Evolutionary conservation across 2,888 invertebrate species (phyloP), one percentile per base, ranked within the genome.

Genomic region (Eristalinus sepulchralis): DNA sequence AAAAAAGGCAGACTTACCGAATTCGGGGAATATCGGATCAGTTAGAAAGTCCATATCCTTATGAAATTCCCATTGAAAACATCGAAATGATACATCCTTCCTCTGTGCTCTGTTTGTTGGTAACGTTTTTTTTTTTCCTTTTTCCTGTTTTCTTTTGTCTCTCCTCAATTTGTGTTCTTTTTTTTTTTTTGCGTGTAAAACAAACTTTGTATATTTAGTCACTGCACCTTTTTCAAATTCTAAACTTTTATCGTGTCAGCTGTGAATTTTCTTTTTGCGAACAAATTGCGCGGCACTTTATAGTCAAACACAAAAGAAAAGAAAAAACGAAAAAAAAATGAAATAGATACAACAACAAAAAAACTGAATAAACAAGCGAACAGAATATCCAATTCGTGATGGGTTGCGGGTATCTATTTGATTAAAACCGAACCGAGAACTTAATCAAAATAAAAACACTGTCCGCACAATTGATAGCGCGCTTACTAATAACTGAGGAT

Each of bases 1-100:
- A n/a, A n/a, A n/a, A n/a, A n/a, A n/a, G n/a, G n/a, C n/a, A 20
- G 83, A 91, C 92, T 92, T 89, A 92, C 92, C 90, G 88, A 92
- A 91, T 88, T 92, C 92, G 84, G 92, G 89, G 89, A 92, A 91
- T 79, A 90, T 89, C 55, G 90, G 89, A 90, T 92, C 92, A 89
- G 89, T 89, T 89, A 90, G 89, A 89, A 92, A 92, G 89, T 92
- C 92, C 92, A 92, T 92, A 89, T 90, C 91, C 90, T 90, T 89
- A 86, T 85, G 89, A 88, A 77, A 79, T 87, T 88, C 88, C 76
- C 55, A 71, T 79, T 82, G 60, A 73, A 68, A 70, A 64, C 53
- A 71, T 73, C 57, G 66, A 81, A 78, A 77, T 68, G 60, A 39
- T 33, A 78, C 88, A 88, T 84, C 64, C 63, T 80, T 81, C 57